Evolutionary conservation across 1,140 invertebrate species (phyloP).

Genomic region (Penaeus vannamei): DNA sequence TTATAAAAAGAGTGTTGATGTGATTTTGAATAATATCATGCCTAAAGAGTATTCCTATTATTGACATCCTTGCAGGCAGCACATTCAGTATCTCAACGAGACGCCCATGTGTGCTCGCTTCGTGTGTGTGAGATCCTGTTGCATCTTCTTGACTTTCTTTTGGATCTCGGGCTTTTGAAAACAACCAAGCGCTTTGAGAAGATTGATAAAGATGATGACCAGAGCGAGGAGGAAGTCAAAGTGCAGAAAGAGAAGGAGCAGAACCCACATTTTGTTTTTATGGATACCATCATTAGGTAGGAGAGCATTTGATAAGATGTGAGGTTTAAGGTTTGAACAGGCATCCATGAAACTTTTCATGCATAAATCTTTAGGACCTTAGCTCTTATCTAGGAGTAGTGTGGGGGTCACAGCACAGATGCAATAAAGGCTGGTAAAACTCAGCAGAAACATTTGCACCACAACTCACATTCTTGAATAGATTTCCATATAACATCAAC

Average conservation of each 20-base stretch:
- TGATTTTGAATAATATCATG: neutral
- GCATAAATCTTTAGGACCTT: neutral
- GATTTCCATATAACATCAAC: constrained; percentile 21
- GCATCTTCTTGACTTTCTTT: constrained; percentile 88
- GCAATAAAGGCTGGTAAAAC: too few relatives aligned
- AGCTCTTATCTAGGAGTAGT: neutral
- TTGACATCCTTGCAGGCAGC: constrained; percentile 79
- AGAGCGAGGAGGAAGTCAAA: constrained; percentile 35
- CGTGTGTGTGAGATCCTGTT: constrained; percentile 91
- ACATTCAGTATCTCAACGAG: constrained; percentile 86
- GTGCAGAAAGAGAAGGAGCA: constrained; percentile 46
- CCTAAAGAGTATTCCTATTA: too few relatives aligned
- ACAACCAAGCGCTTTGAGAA: constrained; percentile 60
- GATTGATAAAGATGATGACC: constrained; percentile 48
- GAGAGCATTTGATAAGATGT: neutral
- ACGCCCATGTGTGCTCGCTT: constrained; percentile 83
- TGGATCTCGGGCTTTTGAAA: constrained; percentile 86
- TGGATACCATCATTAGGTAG: constrained; percentile 75
- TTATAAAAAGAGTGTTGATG: too few relatives aligned
- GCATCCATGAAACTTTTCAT: neutral
- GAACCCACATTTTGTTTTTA: constrained; percentile 72
- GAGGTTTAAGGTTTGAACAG: neutral
- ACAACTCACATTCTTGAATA: constrained; percentile 1
- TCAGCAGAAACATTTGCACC: neutral
- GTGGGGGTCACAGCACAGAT: too few relatives aligned